Percentiles rank a stretch among this genome's conserved stretches.
phyloP scores from a whole-genome alignment of 2,797 vertebrate species.

The Siniperca obscura region DNA sequence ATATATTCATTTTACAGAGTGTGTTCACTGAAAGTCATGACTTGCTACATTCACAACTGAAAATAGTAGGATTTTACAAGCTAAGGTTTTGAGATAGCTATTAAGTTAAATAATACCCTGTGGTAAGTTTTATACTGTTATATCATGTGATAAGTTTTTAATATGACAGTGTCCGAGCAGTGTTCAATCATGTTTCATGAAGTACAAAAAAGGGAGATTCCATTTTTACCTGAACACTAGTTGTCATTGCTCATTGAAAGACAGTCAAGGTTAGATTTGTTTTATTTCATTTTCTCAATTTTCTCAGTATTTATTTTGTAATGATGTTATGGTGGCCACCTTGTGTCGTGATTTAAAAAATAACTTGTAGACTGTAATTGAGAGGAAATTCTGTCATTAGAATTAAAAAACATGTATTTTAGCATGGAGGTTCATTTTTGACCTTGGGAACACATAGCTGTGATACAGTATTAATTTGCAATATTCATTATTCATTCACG shows the following conservation, averaged over 20 bases:
- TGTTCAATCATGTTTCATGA: conserved; percentile 29
- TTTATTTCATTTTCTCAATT: neutral
- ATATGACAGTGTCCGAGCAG: conserved; percentile 6
- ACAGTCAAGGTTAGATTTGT: neutral
- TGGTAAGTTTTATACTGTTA: conserved; percentile 10
- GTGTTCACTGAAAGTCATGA: conserved; percentile 41
- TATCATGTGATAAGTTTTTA: conserved; percentile 3
- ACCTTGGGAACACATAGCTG: too few species aligned
- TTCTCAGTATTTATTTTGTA: neutral
- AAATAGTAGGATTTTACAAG: conserved; percentile 25
- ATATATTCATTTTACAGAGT: conserved; percentile 28
- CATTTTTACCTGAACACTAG: neutral
- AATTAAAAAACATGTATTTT: neutral
- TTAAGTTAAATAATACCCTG: conserved; percentile 35
- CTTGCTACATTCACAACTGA: conserved; percentile 17
- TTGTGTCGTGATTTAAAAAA: neutral
- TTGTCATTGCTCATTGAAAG: neutral
- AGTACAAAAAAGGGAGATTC: neutral
- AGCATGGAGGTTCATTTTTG: neutral
- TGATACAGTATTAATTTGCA: too few species aligned
- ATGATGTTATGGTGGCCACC: neutral
- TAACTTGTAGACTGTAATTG: neutral
- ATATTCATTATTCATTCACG: too few species aligned
- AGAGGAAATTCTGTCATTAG: neutral
- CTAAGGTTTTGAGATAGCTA: conserved; percentile 3